Percentiles rank a stretch among this genome's conserved stretches.
phyloP scores from a whole-genome alignment of 2,113 vertebrate species.

The Odobenus rosmarus region DNA sequence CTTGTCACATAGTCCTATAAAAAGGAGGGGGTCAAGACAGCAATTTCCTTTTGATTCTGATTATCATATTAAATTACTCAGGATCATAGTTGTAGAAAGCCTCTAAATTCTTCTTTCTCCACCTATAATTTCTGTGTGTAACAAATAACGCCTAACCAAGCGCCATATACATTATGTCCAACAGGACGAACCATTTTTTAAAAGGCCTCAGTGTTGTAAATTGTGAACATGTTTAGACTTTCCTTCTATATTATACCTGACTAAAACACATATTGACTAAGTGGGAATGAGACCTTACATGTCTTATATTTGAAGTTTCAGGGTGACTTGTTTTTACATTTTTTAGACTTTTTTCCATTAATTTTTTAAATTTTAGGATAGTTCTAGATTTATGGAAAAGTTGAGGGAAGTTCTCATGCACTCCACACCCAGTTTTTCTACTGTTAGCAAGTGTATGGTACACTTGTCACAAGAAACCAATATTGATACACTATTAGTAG shows the following conservation, averaged over 20 bases:
- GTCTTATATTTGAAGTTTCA: constrained; percentile 17
- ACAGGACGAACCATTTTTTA: not conserved
- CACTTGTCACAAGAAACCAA: not conserved
- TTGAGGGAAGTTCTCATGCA: not conserved
- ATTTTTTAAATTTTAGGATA: not conserved
- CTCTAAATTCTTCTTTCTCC: constrained; percentile 16
- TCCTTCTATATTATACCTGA: not conserved
- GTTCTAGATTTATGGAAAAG: not conserved
- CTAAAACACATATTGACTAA: not conserved
- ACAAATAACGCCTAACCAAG: not conserved
- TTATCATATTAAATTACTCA: not conserved
- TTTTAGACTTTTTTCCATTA: not conserved
- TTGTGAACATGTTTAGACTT: not conserved
- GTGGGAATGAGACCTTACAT: not conserved
- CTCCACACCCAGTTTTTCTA: not conserved
- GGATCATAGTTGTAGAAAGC: constrained; percentile 34
- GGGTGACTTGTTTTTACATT: not conserved
- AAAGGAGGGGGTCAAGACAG: not conserved
- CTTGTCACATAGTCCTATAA: constrained; percentile 21
- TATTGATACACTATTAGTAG: not conserved
- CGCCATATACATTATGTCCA: not conserved
- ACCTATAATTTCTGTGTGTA: not conserved
- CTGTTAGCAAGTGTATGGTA: not conserved
- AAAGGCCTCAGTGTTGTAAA: not conserved
- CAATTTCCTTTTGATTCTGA: constrained; percentile 47